Base-by-base conservation (phyloP, 2,797 vertebrate species). In the Epinephelus malabaricus region DNA sequence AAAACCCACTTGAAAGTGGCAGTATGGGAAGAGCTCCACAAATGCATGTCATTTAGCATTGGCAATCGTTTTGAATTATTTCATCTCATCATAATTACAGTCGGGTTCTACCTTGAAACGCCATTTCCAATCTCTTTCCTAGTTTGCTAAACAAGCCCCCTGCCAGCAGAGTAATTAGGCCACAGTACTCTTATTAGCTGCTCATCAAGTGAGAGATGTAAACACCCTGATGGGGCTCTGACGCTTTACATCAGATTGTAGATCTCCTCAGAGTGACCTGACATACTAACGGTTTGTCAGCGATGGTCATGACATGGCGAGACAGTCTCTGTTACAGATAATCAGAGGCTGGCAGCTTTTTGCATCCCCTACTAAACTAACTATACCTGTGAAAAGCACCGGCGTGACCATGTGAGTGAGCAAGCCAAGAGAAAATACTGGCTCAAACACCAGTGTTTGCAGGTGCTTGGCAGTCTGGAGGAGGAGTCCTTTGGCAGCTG, bases 131-230 rank as follows among this genome's bases (percentile, higher is more conserved):
- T 69, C 59, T 47, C 76, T 84, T 86, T 67, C 38, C 73, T 75
- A 69, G 73, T 85, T 86, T 85, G 49, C 86, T 89, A 76, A 89
- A 89, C 86, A 85, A 84, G 86, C 76, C 79, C 80, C 86, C 78
- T 86, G 90, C 84, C 84, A 88, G 78, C 68, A 63, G n/a, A 79
- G 69, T 87, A 90, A 92, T 90, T 84, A 91, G 87, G 82, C 82
- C 86, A 85, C 83, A 73, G 74, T 78, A 59, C 73, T 79, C 69
- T 62, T 78, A 79, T 78, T 76, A 82, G 83, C 66, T 79, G 79
- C 79, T 89, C 83, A 85, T 88, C 85, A 86, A 84, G 69, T 77
- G 72, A 88, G 69, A 64, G 78, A 80, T 45, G 78, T 82, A 86
- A 89, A 86, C 84, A 90, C 78, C 63, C 56, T 65, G 76, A 84